Evolutionary conservation across 1,140 invertebrate species (phyloP).

Genomic region (Anoplolepis gracilipes): DNA sequence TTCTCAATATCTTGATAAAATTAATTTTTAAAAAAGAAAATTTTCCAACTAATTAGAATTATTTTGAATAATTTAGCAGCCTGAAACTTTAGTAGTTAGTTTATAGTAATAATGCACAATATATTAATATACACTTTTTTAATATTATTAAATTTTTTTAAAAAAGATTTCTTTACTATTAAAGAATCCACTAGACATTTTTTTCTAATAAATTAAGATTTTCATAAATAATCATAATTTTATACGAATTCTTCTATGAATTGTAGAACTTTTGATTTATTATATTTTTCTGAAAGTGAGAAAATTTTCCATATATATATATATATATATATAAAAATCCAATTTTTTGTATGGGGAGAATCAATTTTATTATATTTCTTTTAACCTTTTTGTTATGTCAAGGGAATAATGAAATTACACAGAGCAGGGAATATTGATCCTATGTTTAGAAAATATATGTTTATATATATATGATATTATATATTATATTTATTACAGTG

Average conservation of each 20-base stretch:
- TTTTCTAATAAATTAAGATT: no score
- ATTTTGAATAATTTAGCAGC: neutral
- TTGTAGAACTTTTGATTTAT: neutral
- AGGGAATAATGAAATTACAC: conserved; percentile 17
- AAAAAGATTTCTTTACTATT: neutral
- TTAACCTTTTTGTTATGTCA: conserved; percentile 4
- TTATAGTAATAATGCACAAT: neutral
- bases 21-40: neutral
- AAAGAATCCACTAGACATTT: no score
- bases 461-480: neutral
- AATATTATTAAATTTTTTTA: neutral
- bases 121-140: neutral
- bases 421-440: neutral
- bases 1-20: neutral
- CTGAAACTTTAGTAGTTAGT: neutral
- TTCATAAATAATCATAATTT: neutral
- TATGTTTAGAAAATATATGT: conserved; percentile 3
- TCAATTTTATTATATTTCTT: neutral
- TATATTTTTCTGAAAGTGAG: neutral
- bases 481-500: conserved; percentile 22
- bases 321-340: neutral
- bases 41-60: neutral
- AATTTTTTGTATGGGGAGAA: neutral
- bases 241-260: neutral
- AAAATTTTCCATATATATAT: neutral